Evolutionary conservation across 2,888 invertebrate species (phyloP).

Genomic region (Penaeus monodon): DNA sequence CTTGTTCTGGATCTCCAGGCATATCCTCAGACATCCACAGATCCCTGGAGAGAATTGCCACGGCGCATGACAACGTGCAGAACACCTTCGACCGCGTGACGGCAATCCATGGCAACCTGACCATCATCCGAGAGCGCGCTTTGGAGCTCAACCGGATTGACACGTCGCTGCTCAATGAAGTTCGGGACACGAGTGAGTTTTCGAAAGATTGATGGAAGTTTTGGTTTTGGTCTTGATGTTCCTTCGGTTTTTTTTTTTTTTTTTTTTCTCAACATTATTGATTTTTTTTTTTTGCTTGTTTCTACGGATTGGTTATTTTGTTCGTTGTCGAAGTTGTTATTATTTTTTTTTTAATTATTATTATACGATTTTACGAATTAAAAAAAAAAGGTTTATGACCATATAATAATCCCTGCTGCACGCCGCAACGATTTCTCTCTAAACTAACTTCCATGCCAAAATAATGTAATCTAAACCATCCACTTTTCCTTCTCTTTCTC

Average conservation of each 20-base stretch:
- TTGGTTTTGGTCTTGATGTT: not conserved
- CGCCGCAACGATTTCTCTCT: no score
- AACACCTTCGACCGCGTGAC: conserved; percentile 46
- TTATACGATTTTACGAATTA: no score
- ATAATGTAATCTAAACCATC: no score
- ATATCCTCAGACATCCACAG: conserved; percentile 53
- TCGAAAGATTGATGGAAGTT: not conserved
- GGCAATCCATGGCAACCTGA: conserved; percentile 60
- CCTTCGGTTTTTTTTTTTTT: not conserved
- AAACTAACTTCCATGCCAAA: no score
- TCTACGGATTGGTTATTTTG: not conserved
- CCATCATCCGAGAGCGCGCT: conserved; percentile 49
- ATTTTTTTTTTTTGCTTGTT: not conserved
- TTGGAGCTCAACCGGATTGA: conserved; percentile 55
- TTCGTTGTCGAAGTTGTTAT: no score
- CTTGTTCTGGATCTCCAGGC: conserved; percentile 23
- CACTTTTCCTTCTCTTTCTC: not conserved
- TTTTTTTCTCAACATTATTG: not conserved
- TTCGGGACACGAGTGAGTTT: conserved; percentile 58
- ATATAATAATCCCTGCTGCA: no score
- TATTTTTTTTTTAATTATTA: no score
- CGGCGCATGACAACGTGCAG: conserved; percentile 39
- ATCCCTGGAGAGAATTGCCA: conserved; percentile 34
- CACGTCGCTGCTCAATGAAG: conserved; percentile 56
- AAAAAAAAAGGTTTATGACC: no score